phyloP scores from a whole-genome alignment of 2,888 invertebrate species.

The Rhabditoides inermis region DNA sequence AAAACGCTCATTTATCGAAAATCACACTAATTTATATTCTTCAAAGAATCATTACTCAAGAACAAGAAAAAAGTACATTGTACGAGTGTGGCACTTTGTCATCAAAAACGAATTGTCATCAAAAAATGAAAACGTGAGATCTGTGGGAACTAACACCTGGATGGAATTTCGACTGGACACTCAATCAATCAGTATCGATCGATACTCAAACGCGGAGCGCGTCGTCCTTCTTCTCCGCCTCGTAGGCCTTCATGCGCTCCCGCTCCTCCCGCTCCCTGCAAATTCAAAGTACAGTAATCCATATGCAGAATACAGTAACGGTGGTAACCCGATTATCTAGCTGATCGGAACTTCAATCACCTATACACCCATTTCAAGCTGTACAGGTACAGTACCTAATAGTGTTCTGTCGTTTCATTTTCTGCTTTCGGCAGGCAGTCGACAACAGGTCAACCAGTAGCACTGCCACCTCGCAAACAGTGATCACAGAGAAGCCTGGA shows the following conservation, averaged over 20 bases:
- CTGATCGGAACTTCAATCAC: too few relatives aligned
- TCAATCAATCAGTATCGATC: background rate
- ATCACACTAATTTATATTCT: too few relatives aligned
- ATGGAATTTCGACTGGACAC: background rate
- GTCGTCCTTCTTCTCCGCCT: background rate
- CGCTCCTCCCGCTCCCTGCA: background rate
- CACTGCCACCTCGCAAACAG: constrained; percentile 46
- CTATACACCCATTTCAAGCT: too few relatives aligned
- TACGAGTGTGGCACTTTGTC: background rate
- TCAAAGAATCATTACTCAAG: too few relatives aligned
- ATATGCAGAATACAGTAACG: background rate
- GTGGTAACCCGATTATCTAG: background rate
- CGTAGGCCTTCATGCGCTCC: background rate
- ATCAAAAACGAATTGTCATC: background rate
- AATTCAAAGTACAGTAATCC: background rate
- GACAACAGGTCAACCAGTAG: constrained; percentile 22
- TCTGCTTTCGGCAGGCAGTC: background rate
- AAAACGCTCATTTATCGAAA: background rate
- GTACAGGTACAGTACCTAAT: too few relatives aligned
- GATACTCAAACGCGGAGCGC: background rate
- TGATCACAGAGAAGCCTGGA: constrained; percentile 42
- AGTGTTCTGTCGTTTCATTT: too few relatives aligned
- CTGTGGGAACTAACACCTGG: background rate
- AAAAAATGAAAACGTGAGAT: background rate
- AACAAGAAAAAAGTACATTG: background rate